Evolutionary conservation across 2,113 vertebrate species (phyloP), one percentile per base, ranked within the genome.

Genomic region (Ibidorhyncha struthersii): DNA sequence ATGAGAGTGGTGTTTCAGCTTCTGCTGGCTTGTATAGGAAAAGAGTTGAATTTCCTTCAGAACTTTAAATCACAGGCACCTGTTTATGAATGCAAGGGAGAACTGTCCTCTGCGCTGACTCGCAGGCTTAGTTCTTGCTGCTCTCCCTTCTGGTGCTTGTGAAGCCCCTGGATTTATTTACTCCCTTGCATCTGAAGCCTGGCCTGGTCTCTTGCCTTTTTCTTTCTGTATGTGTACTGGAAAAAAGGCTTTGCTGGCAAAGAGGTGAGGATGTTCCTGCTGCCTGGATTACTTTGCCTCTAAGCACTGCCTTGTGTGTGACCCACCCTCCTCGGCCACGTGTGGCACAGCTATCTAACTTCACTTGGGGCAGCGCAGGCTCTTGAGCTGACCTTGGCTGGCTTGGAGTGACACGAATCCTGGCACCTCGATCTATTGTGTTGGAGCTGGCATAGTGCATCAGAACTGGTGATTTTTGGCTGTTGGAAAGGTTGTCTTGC

Each of bases 201-300:
- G 13, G 16, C 5, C 26, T 47, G 32, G 2, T 79, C 29, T 38
- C 9, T 4, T 45, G 47, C 30, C 21, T 80, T 82, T 76, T 27
- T 38, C 43, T 72, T 81, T 74, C 55, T 22, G 7, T 49, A 16
- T 0, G 3, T 26, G 16, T 43, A 3, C 49, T 81, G 80, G 86
- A 3, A 69, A 82, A 79, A 86, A 80, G 41, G 26, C 76, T 82
- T 11, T 43, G 8, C 22, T 4, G 17, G 59, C 45, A 43, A 47
- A 74, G 69, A 5, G 0, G 0, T 0, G 9, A 49, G 47, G 41
- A 5, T 56, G 18, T 49, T 91, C 63, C 69, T 43, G 12, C n/a
- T 27, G 52, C 50, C 81, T 74, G 91, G 53, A 34, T 55, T 41
- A 3, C 63, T 65, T 25, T 40, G 25, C 43, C 52, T 56, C 61